A percentile compares a stretch with the other conserved stretches of the same genome.
Conservation (phyloP, 1,140 invertebrate genomes). For the Trypoxylus dichotomus region DNA sequence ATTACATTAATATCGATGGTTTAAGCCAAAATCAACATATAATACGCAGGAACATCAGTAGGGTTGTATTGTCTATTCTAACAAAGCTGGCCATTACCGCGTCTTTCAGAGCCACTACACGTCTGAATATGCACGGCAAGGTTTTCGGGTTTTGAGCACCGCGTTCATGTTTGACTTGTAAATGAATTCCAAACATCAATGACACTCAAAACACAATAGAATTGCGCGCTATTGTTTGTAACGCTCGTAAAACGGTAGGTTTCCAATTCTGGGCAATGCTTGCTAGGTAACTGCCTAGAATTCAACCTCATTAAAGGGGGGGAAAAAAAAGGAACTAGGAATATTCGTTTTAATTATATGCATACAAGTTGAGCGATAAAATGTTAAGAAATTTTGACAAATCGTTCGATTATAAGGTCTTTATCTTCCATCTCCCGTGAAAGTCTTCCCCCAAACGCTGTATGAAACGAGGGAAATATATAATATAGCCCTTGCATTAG, state of each 20-base stretch:
- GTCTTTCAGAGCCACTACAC: conserved; percentile 25
- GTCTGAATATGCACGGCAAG: background rate
- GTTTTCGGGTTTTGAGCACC: conserved; percentile 18
- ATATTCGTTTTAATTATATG: background rate
- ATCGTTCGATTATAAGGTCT: background rate
- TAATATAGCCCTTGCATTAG: conserved; percentile 2
- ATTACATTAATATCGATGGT: background rate
- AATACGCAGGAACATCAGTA: background rate
- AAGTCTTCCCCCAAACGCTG: background rate
- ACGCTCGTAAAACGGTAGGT: background rate
- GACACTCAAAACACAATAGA: conserved; percentile 31
- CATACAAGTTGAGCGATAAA: background rate
- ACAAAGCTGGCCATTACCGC: conserved; percentile 34
- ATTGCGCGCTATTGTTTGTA: conserved; percentile 23
- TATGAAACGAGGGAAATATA: background rate
- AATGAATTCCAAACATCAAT: conserved; percentile 32
- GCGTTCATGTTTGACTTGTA: conserved; percentile 35
- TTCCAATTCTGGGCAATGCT: background rate
- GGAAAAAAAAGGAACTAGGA: background rate
- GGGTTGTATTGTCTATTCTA: conserved; percentile 28
- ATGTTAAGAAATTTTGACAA: background rate
- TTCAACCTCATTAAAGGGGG: conserved; percentile 13
- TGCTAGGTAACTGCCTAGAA: background rate
- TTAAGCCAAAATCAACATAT: conserved; percentile 28
- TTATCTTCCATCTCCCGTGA: background rate